A percentile compares a stretch with the other conserved stretches of the same genome.
phyloP scores from a whole-genome alignment of 2,888 invertebrate genomes.

The Siphlonurus alternatus region DNA sequence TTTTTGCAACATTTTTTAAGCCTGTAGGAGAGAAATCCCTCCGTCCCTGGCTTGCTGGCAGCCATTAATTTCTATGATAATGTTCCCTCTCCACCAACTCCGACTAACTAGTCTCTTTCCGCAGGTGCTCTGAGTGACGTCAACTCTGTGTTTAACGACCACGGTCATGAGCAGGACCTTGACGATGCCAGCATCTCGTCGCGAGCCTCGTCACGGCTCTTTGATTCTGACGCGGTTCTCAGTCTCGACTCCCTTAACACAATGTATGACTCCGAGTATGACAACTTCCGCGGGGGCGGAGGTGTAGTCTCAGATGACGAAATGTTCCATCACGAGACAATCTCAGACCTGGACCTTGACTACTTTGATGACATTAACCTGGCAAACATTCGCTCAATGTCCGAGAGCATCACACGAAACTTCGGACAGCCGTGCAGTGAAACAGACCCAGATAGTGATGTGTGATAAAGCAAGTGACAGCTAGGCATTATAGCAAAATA shows the following conservation, averaged over 20 bases:
- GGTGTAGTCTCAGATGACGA: constrained; percentile 27
- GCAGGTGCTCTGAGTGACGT: constrained; percentile 65
- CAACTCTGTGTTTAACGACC: constrained; percentile 59
- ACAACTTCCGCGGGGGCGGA: constrained; percentile 33
- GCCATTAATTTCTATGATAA: too few species aligned
- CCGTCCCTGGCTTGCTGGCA: too few species aligned
- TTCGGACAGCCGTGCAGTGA: constrained; percentile 52
- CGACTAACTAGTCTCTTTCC: too few species aligned
- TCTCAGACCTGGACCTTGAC: constrained; percentile 13
- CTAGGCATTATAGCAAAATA: too few species aligned
- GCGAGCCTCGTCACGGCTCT: constrained; percentile 62
- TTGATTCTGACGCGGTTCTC: constrained; percentile 58
- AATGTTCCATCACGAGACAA: constrained; percentile 12
- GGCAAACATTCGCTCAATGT: constrained; percentile 56
- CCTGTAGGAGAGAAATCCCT: too few species aligned
- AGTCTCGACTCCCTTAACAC: constrained; percentile 67
- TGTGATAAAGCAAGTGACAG: too few species aligned
- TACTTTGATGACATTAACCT: constrained; percentile 33
- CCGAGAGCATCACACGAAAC: constrained; percentile 57
- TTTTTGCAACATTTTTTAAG: too few species aligned
- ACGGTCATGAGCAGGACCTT: constrained; percentile 32
- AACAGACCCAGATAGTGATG: constrained; percentile 49
- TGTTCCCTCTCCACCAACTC: too few species aligned
- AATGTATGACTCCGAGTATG: constrained; percentile 62
- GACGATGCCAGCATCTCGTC: constrained; percentile 66